Conservation (phyloP, 2,888 invertebrate genomes). For the Choreutis nemorana region DNA sequence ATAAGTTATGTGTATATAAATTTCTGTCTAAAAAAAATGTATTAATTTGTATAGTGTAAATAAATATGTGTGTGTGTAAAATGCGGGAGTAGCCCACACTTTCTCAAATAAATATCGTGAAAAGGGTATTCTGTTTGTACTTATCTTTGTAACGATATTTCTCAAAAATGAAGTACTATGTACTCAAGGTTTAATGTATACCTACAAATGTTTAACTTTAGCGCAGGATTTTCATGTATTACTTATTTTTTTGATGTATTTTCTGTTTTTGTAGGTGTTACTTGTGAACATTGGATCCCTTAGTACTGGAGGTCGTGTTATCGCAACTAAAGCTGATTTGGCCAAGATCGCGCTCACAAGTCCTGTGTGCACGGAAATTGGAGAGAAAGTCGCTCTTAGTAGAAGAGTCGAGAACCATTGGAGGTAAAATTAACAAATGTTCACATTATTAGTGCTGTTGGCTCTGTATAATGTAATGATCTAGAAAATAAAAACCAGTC, state of each 20-base stretch:
- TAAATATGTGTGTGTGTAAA: too few species aligned
- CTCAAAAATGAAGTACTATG: too few species aligned
- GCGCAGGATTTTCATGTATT: background rate
- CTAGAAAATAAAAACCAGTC: too few species aligned
- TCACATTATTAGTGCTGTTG: background rate
- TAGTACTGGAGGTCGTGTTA: conserved; percentile 95
- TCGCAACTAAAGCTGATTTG: conserved; percentile 95
- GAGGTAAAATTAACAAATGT: conserved; percentile 70
- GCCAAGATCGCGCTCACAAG: conserved; percentile 96
- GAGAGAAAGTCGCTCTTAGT: conserved; percentile 99
- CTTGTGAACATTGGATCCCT: conserved; percentile 99
- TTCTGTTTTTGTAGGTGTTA: conserved; percentile 67
- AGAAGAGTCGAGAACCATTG: conserved; percentile 99
- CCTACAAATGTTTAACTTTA: background rate
- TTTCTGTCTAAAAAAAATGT: too few species aligned
- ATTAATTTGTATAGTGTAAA: too few species aligned
- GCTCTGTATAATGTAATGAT: background rate
- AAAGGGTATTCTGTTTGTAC: too few species aligned
- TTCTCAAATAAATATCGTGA: too few species aligned
- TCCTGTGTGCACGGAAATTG: conserved; percentile 98
- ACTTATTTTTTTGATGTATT: conserved; percentile 6
- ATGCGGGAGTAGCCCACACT: too few species aligned
- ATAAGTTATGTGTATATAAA: too few species aligned
- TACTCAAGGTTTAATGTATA: too few species aligned
- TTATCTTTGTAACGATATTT: too few species aligned